Evolutionary conservation across 2,888 invertebrate species (phyloP).

Genomic region (Archips xylosteana): DNA sequence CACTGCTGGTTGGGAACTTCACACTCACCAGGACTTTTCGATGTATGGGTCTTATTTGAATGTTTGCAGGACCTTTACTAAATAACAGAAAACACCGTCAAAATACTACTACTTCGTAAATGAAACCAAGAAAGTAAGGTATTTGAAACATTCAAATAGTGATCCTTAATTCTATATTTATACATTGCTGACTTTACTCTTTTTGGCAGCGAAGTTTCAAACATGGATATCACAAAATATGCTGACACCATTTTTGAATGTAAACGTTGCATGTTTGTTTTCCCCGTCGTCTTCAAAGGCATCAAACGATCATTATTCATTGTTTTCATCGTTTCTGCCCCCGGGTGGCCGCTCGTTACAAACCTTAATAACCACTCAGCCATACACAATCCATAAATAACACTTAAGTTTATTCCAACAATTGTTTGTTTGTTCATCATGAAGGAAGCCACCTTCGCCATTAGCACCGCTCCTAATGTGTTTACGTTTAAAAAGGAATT

Average conservation of each 20-base stretch:
- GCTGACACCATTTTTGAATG: background rate
- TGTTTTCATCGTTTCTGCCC: slow-evolving; percentile 15
- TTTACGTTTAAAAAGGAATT: slow-evolving; percentile 61
- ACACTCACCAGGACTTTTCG: too few relatives aligned
- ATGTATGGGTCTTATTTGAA: too few relatives aligned
- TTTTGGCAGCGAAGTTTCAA: too few relatives aligned
- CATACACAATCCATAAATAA: slow-evolving; percentile 46
- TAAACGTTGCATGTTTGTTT: background rate
- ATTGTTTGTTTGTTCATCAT: slow-evolving; percentile 69
- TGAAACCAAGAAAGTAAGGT: too few relatives aligned
- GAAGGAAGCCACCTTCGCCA: slow-evolving; percentile 70
- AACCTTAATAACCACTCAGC: slow-evolving; percentile 37
- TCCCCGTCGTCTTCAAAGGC: background rate
- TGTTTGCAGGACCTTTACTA: too few relatives aligned
- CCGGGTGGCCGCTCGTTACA: slow-evolving; percentile 13
- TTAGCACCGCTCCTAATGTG: slow-evolving; percentile 68
- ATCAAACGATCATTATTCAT: background rate
- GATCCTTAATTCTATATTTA: too few relatives aligned
- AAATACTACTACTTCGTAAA: too few relatives aligned
- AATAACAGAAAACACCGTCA: too few relatives aligned
- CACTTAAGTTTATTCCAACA: slow-evolving; percentile 52
- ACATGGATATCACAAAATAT: too few relatives aligned
- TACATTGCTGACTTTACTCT: too few relatives aligned
- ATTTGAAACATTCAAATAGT: too few relatives aligned
- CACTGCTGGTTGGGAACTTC: too few relatives aligned